These are phyloP conservation scores for Odontomyia ornata DNA, from an alignment of 2,888 invertebrate genomes.

Conservation along the genomic window DNA sequence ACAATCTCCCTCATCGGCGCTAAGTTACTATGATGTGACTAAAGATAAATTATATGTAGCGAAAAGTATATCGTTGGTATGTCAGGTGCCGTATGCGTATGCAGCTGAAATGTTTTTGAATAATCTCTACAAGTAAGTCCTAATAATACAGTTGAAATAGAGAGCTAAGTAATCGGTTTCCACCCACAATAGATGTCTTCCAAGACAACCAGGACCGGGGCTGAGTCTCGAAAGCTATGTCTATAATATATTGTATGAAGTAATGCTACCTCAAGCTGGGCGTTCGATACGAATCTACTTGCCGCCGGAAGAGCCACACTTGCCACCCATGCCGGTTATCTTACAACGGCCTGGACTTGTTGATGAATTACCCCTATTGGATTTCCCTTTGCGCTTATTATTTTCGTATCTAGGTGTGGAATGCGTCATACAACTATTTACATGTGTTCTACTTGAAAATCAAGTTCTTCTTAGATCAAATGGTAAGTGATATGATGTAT, in stretches of 20 bases:
- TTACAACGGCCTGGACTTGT: conserved; percentile 80
- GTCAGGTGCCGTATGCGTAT: conserved; percentile 89
- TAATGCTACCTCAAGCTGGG: conserved; percentile 88
- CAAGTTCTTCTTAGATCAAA: conserved; percentile 93
- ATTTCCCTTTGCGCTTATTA: conserved; percentile 88
- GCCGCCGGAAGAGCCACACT: conserved; percentile 75
- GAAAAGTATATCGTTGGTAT: conserved; percentile 92
- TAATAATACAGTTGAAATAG: not conserved
- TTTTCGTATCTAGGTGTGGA: conserved; percentile 92
- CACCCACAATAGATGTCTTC: conserved; percentile 71
- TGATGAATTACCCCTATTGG: conserved; percentile 91
- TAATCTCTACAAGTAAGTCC: conserved; percentile 81
- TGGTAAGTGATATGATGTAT: conserved; percentile 67
- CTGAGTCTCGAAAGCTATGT: conserved; percentile 92
- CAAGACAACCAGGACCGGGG: conserved; percentile 78
- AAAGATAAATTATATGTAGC: conserved; percentile 95
- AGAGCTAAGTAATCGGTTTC: too few relatives aligned
- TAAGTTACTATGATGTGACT: conserved; percentile 90
- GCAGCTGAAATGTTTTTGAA: conserved; percentile 86
- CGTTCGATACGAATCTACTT: conserved; percentile 83
- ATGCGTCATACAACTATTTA: conserved; percentile 90
- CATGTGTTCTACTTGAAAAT: conserved; percentile 94
- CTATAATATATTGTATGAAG: conserved; percentile 94
- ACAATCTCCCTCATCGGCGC: conserved; percentile 78
- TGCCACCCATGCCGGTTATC: conserved; percentile 72